Evolutionary conservation across 2,888 invertebrate species (phyloP).

Genomic region (Tachina fera): DNA sequence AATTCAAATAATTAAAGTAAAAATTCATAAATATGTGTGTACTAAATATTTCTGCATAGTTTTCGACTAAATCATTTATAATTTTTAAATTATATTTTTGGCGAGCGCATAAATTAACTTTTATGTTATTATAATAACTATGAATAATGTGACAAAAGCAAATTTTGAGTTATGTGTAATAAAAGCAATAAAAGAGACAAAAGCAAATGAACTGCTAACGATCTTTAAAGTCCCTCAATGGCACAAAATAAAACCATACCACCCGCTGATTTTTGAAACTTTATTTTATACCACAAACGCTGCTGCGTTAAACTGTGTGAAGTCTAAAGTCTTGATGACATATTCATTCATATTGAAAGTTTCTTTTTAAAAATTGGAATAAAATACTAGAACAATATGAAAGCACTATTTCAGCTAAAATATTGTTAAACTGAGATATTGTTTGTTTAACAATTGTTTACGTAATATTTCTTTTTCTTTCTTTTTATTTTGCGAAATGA

Average conservation of each 20-base stretch:
- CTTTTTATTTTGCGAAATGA: not conserved
- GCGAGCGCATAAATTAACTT: conserved; percentile 29
- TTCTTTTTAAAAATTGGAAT: not conserved
- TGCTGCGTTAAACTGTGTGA: not conserved
- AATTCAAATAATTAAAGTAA: not conserved
- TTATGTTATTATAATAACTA: conserved; percentile 48
- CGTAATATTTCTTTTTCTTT: not conserved
- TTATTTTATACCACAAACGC: not conserved
- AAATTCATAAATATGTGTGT: not conserved
- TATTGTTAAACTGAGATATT: not conserved
- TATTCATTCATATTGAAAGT: not conserved
- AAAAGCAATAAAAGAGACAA: conserved; percentile 11
- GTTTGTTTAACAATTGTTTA: not conserved
- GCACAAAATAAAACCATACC: not conserved
- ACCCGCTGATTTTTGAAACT: conserved; percentile 22
- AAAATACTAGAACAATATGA: not conserved
- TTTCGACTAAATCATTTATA: not conserved
- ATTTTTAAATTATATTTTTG: conserved; percentile 2
- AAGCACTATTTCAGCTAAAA: not conserved
- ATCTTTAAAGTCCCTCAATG: not conserved
- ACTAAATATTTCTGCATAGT: conserved; percentile 19
- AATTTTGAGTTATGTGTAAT: conserved; percentile 49
- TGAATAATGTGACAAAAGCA: conserved; percentile 48
- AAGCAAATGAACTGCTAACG: not conserved
- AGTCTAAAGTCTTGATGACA: not conserved